Evolutionary conservation across 2,113 vertebrate genomes (phyloP).

Genomic region (Callipepla californica): DNA sequence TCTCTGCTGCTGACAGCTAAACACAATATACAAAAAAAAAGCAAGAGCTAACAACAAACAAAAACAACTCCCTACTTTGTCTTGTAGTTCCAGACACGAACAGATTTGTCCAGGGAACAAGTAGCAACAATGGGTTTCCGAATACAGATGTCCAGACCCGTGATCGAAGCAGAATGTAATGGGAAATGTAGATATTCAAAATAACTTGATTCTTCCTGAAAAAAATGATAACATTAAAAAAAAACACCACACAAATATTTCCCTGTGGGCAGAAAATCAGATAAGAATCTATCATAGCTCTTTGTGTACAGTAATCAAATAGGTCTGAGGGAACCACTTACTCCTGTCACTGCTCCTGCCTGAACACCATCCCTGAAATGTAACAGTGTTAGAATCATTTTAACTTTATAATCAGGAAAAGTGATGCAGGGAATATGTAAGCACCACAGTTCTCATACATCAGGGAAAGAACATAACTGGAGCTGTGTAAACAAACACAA

Average conservation of each 20-base stretch:
- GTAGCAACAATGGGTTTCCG: constrained; percentile 92
- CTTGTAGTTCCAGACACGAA: constrained; percentile 96
- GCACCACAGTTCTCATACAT: not conserved
- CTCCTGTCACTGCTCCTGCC: not conserved
- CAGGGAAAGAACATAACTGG: not conserved
- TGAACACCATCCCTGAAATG: not conserved
- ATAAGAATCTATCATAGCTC: not conserved
- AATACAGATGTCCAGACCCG: constrained; percentile 88
- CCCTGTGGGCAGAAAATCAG: not conserved
- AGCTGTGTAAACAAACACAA: not conserved
- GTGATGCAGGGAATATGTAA: not conserved
- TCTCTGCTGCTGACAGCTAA: not conserved
- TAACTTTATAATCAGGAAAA: not conserved
- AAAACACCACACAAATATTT: not conserved
- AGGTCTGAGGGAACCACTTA: not conserved
- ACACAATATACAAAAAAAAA: not conserved
- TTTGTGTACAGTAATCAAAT: not conserved
- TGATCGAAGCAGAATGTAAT: constrained; percentile 88
- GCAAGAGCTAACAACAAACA: not conserved
- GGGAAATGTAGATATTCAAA: constrained; percentile 88
- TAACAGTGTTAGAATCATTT: not conserved
- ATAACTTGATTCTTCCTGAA: constrained; percentile 81
- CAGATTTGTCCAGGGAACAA: constrained; percentile 90
- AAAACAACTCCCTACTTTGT: constrained; percentile 83
- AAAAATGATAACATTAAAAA: not conserved